Conservation (phyloP, 2,113 vertebrate species). For the Taurulus bubalis region DNA sequence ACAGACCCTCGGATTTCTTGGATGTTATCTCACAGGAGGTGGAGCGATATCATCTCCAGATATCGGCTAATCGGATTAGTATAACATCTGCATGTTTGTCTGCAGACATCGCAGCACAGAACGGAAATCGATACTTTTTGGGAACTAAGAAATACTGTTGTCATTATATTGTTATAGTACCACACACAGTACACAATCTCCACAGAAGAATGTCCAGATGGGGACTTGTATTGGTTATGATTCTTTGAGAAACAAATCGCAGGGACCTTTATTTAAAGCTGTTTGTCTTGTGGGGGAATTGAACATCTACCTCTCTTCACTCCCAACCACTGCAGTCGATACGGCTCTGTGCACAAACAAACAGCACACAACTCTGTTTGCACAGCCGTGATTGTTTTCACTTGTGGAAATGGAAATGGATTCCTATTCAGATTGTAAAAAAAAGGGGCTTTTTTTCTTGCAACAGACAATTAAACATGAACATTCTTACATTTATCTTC, state of each 20-base stretch:
- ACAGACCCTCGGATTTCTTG: background rate
- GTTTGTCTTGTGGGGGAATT: background rate
- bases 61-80: background rate
- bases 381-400: background rate
- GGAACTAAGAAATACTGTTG: background rate
- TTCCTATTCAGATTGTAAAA: background rate
- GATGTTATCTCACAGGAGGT: conserved; percentile 2
- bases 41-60: background rate
- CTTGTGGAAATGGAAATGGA: background rate
- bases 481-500: background rate
- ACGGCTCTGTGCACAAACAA: background rate
- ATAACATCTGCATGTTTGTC: background rate
- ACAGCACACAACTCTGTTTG: conserved; percentile 13
- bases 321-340: background rate
- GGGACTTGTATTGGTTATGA: background rate
- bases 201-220: background rate
- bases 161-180: background rate
- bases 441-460: background rate
- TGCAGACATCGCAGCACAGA: background rate
- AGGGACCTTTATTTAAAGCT: background rate
- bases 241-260: background rate
- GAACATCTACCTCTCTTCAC: background rate
- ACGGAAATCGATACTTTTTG: no score
- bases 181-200: background rate
- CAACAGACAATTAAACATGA: background rate